A percentile compares a stretch with the other conserved stretches of the same genome.
Conservation (phyloP, 1,140 invertebrate genomes). For the Ruditapes philippinarum region DNA sequence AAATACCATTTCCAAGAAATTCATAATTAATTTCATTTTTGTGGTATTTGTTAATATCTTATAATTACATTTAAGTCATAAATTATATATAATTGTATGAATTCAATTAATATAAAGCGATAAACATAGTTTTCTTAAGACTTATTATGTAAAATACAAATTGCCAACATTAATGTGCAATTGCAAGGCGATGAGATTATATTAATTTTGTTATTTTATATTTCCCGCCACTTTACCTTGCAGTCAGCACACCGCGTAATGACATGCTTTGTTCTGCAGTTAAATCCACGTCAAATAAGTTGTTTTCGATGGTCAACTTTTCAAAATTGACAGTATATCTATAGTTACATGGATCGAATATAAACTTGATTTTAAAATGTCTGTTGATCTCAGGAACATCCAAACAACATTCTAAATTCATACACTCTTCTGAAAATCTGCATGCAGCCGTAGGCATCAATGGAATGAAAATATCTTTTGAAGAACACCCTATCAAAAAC, state of each 20-base stretch:
- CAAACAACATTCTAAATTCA: background rate
- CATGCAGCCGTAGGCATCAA: background rate
- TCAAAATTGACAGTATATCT: background rate
- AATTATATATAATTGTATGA: too few species aligned
- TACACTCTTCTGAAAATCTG: background rate
- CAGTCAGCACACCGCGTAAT: background rate
- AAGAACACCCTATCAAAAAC: background rate
- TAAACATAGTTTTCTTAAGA: too few species aligned
- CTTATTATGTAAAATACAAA: too few species aligned
- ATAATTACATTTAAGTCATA: too few species aligned
- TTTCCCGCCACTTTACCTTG: too few species aligned
- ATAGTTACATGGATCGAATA: constrained; percentile 9
- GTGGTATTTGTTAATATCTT: too few species aligned
- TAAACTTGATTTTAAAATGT: background rate
- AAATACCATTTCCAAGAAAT: too few species aligned
- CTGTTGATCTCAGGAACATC: background rate
- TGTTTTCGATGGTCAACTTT: background rate
- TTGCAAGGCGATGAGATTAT: too few species aligned
- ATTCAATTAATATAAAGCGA: too few species aligned
- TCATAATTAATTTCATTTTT: too few species aligned
- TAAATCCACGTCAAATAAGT: background rate
- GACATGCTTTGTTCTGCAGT: background rate
- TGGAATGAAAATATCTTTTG: background rate
- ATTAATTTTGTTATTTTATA: too few species aligned
- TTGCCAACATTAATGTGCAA: too few species aligned